These are phyloP conservation scores for Popillia japonica DNA, from an alignment of 1,140 invertebrate species.

Conservation along the genomic window DNA sequence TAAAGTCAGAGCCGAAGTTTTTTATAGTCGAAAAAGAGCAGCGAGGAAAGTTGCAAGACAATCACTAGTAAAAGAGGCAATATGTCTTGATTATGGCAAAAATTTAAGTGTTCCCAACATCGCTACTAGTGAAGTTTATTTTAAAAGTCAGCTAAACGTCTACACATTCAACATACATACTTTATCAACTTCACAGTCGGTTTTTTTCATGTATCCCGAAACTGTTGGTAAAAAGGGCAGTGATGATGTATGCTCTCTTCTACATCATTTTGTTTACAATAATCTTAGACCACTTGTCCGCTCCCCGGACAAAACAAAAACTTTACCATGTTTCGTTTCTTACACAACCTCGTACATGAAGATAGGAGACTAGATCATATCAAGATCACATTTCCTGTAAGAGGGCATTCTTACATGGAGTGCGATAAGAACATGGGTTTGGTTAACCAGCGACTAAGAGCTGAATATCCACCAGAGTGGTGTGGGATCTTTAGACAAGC, in stretches of 20 bases:
- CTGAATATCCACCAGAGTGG: too few species aligned
- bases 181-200: not conserved
- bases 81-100: slow-evolving; percentile 56
- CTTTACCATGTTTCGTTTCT: slow-evolving; percentile 27
- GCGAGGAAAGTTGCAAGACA: slow-evolving; percentile 34
- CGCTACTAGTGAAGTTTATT: slow-evolving; percentile 48
- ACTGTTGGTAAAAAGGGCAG: slow-evolving; percentile 9
- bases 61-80: slow-evolving; percentile 42
- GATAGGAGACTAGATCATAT: too few species aligned
- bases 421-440: too few species aligned
- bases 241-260: slow-evolving; percentile 32
- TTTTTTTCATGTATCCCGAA: slow-evolving; percentile 10
- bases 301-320: slow-evolving; percentile 37
- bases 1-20: slow-evolving; percentile 39
- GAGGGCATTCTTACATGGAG: too few species aligned
- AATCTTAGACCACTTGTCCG: not conserved
- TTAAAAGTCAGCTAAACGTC: not conserved
- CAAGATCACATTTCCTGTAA: too few species aligned
- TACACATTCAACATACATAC: slow-evolving; percentile 25
- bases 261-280: slow-evolving; percentile 2
- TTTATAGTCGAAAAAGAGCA: not conserved
- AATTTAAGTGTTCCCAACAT: slow-evolving; percentile 55
- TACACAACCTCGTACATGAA: not conserved
- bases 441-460: too few species aligned
- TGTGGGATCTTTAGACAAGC: too few species aligned